A percentile compares a stretch with the other conserved stretches of the same genome.
These are phyloP conservation scores for Battus philenor DNA, from an alignment of 1,140 invertebrate genomes.

Conservation along the genomic window DNA sequence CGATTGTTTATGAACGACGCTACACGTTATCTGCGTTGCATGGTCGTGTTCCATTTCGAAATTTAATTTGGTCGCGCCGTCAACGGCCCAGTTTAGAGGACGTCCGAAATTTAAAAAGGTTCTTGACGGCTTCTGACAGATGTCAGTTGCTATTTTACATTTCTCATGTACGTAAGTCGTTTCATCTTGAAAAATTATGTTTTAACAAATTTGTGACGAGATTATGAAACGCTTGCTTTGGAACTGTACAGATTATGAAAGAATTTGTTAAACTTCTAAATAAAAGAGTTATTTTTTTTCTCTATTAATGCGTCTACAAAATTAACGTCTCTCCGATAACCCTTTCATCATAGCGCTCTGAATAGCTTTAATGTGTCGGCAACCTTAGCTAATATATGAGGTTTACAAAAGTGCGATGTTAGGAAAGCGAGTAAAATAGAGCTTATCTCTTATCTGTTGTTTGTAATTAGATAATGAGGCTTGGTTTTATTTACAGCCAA, in stretches of 20 bases:
- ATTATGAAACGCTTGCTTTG: too few relatives aligned
- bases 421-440: conserved; percentile 23
- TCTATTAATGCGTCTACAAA: too few relatives aligned
- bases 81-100: conserved; percentile 16
- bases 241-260: too few relatives aligned
- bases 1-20: conserved; percentile 9
- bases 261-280: too few relatives aligned
- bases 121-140: conserved; percentile 6
- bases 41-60: conserved; percentile 18
- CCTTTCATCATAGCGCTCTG: too few relatives aligned
- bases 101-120: background rate
- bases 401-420: conserved; percentile 14
- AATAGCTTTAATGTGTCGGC: background rate
- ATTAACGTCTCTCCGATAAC: too few relatives aligned
- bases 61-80: conserved; percentile 14
- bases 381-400: conserved; percentile 1
- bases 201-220: too few relatives aligned
- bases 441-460: conserved; percentile 56
- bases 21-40: conserved; percentile 9
- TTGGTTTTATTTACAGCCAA: conserved; percentile 37
- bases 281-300: too few relatives aligned
- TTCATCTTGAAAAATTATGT: too few relatives aligned
- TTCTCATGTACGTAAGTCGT: too few relatives aligned
- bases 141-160: conserved; percentile 2
- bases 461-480: conserved; percentile 46